phyloP scores from a whole-genome alignment of 2,113 vertebrate species.

The Platichthys flesus region DNA sequence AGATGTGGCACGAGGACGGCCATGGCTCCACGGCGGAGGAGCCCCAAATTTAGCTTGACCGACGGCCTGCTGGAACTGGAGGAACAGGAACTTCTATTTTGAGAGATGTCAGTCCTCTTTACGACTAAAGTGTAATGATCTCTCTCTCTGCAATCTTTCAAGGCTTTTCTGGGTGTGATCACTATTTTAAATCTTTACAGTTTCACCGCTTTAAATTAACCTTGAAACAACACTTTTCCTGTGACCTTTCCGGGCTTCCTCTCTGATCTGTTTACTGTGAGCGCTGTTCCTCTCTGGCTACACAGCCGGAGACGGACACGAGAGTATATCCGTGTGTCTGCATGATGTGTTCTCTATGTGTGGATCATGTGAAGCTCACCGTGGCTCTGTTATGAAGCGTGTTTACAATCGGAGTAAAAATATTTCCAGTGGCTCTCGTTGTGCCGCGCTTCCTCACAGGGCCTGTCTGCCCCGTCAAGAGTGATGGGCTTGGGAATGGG shows the following conservation, averaged over 20 bases:
- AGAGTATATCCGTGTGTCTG: not conserved
- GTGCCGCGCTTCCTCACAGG: slow-evolving; percentile 50
- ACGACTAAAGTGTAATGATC: slow-evolving; percentile 16
- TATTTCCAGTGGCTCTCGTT: slow-evolving; percentile 53
- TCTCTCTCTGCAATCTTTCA: slow-evolving; percentile 5
- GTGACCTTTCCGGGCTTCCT: not conserved
- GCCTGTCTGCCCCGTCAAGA: slow-evolving; percentile 61
- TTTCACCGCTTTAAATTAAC: not conserved
- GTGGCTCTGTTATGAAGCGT: slow-evolving; percentile 34
- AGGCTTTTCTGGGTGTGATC: not conserved
- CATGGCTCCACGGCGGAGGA: slow-evolving; percentile 55
- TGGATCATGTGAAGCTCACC: slow-evolving; percentile 36
- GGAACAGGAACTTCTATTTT: slow-evolving; percentile 56
- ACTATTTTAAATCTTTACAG: slow-evolving; percentile 47
- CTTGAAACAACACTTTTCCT: slow-evolving; percentile 12
- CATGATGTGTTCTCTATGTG: slow-evolving; percentile 24
- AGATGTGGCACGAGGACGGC: slow-evolving; percentile 66
- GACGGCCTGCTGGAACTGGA: slow-evolving; percentile 19
- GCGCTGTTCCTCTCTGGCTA: not conserved
- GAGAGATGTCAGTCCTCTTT: slow-evolving; percentile 33
- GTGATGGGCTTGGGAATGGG: slow-evolving; percentile 77
- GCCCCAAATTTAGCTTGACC: slow-evolving; percentile 60
- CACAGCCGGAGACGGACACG: slow-evolving; percentile 5
- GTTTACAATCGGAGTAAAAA: slow-evolving; percentile 56
- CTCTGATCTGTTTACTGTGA: slow-evolving; percentile 1